A percentile compares a stretch with the other conserved stretches of the same genome.
Conservation (phyloP, 2,113 vertebrate species). For the Nymphicus hollandicus region DNA sequence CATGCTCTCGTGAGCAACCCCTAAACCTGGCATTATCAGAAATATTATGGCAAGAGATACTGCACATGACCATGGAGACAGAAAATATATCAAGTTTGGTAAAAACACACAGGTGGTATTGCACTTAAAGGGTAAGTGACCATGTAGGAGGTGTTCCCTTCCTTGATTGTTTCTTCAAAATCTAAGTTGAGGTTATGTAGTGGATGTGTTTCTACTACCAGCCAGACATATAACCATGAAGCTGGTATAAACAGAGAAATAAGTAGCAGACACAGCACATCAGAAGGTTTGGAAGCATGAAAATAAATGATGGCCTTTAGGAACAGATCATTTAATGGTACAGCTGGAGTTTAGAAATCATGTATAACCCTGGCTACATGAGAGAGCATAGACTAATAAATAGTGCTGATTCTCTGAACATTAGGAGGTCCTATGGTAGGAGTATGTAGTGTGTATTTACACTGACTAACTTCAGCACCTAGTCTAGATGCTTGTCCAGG, state of each 20-base stretch:
- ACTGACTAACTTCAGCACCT: not conserved
- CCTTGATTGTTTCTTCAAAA: not conserved
- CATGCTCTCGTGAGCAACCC: not conserved
- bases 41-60: not conserved
- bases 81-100: not conserved
- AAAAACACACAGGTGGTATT: not conserved
- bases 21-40: not conserved
- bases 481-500: not conserved
- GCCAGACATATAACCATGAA: not conserved
- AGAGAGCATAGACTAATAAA: not conserved
- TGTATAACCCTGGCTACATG: not conserved
- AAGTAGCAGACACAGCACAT: not conserved
- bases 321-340: not conserved
- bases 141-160: not conserved
- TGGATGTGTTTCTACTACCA: not conserved
- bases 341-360: not conserved
- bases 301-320: not conserved
- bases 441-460: not conserved
- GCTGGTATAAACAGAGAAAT: not conserved
- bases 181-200: not conserved
- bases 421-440: not conserved
- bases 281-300: not conserved
- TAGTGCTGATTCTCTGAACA: not conserved
- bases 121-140: not conserved
- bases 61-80: not conserved